A percentile compares a stretch with the other conserved stretches of the same genome.
phyloP scores from a whole-genome alignment of 1,140 invertebrate species.

The Stegodyphus dumicola region DNA sequence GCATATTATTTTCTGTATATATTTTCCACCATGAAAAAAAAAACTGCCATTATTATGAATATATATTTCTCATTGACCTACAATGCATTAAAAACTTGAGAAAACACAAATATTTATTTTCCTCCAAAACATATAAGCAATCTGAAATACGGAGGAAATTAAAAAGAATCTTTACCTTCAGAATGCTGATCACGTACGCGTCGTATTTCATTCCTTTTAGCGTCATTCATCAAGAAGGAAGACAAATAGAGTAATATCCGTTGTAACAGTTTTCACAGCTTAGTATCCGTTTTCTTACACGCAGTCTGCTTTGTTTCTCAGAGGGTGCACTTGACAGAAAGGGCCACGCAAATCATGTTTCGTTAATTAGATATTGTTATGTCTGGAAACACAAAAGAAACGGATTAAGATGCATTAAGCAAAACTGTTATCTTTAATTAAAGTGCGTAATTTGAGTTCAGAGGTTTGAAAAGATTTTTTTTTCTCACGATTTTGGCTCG shows the following conservation, averaged over 20 bases:
- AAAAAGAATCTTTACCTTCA: no score
- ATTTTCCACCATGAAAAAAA: no score
- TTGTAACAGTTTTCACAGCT: slow-evolving; percentile 17
- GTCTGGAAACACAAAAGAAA: slow-evolving; percentile 12
- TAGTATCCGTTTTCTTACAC: slow-evolving; percentile 24
- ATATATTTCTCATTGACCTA: no score
- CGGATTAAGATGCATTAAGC: slow-evolving; percentile 26
- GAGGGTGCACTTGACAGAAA: neutral
- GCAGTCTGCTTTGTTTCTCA: neutral
- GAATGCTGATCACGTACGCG: slow-evolving; percentile 10
- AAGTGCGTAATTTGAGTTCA: neutral
- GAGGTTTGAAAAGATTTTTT: neutral
- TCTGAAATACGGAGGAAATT: no score
- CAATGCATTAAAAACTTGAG: no score
- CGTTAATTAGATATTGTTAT: slow-evolving; percentile 48
- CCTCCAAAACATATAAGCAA: no score
- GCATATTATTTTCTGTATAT: no score
- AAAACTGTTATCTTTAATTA: slow-evolving; percentile 19
- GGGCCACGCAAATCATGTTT: neutral
- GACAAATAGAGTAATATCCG: slow-evolving; percentile 56
- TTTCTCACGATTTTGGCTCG: slow-evolving; percentile 4
- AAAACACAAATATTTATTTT: no score
- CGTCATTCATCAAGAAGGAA: neutral
- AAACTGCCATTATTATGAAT: no score
- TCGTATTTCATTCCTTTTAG: slow-evolving; percentile 36